Base-by-base conservation (phyloP, 1,140 invertebrate species). In the Magallana ariakensis region DNA sequence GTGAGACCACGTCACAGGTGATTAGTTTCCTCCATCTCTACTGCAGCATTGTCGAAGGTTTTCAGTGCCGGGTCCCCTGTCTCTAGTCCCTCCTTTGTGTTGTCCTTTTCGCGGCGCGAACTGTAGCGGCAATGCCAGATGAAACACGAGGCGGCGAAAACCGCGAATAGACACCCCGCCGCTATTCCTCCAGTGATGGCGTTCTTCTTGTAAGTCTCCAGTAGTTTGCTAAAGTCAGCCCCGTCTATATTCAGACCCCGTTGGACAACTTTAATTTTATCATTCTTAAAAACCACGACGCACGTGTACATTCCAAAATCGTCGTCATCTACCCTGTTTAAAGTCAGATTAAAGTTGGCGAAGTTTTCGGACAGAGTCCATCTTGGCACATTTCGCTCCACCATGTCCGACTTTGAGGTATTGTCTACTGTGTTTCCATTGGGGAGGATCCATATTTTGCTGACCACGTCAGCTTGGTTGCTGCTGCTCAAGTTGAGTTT, bases 251-350 rank as follows among this genome's bases (percentile, higher is more conserved):
- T 94, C 16, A 94, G 56, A 7, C 92, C 92, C 83, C 90, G 90
- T 46, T 86, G 84, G 1, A 90, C 54, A 11, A 90, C 87, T 0
- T 26, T 5, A 0, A 91, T 62, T 1, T 66, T 33, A 10, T 75
- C 46, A 13, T 83, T 56, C 0, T 80, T 70, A 62, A 60, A 85
- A 7, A 92, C 62, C 11, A 90, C 75, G 15, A 94, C 83, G 84
- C 93, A 94, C n/a, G 87, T 88, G 85, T 93, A 94, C 60, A 91
- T 88, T 5, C 93, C 93, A 84, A 93, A 94, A 54, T 91, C 80
- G 16, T 89, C 86, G 57, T 93, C 91, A 56, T 91, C 83, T 6
- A 92, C 89, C 33, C 86, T 80, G 4, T 83, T 84, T 15, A 91
- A 83, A 9, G 87, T 91, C 1, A 93, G 87, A 55, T 87, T 89